phyloP scores from a whole-genome alignment of 2,888 invertebrate genomes.

The Resseliella maxima region DNA sequence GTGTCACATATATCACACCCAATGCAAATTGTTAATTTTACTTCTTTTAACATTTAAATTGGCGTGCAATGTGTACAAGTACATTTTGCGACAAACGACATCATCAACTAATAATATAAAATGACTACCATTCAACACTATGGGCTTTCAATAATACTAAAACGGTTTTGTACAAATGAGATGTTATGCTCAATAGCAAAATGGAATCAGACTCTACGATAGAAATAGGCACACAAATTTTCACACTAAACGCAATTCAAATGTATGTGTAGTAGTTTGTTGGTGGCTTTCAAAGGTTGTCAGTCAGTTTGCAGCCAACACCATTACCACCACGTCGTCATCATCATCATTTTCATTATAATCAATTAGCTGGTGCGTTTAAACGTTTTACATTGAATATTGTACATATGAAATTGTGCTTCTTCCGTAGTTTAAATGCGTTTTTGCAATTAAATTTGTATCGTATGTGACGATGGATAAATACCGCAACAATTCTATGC shows the following conservation, averaged over 20 bases:
- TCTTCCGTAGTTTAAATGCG: background rate
- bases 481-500: background rate
- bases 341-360: slow-evolving; percentile 41
- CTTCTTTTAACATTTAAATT: slow-evolving; percentile 5
- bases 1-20: no score
- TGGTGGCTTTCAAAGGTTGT: slow-evolving; percentile 6
- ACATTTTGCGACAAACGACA: background rate
- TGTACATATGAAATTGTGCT: background rate
- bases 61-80: background rate
- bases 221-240: background rate
- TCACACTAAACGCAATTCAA: background rate
- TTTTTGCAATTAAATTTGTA: slow-evolving; percentile 21
- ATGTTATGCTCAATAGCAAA: background rate
- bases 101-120: background rate
- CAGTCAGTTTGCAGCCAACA: background rate
- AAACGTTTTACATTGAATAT: background rate
- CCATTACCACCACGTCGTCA: background rate
- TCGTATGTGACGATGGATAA: background rate
- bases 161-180: slow-evolving; percentile 9
- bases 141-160: background rate
- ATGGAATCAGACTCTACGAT: no score
- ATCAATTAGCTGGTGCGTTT: slow-evolving; percentile 8
- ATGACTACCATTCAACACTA: background rate
- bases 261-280: no score
- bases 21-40: slow-evolving; percentile 35